Evolutionary conservation across 2,113 vertebrate species (phyloP), one percentile per base, ranked within the genome.

Genomic region (Chionomys nivalis): DNA sequence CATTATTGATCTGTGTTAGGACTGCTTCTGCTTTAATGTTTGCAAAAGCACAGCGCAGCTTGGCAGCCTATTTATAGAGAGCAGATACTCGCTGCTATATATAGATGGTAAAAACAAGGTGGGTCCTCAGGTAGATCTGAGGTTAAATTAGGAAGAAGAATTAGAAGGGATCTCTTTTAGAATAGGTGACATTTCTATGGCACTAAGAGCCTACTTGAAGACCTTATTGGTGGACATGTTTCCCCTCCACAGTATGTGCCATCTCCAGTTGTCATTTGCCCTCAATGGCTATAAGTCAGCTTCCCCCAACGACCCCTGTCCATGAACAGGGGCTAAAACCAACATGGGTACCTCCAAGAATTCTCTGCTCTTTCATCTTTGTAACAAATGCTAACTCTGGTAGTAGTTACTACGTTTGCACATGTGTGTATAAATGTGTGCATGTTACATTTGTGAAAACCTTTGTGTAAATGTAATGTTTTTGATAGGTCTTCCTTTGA

Each of bases 1-100:
- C 82, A 68, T 87, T 97, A 97, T 97, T 95, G 97, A 97, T 98
- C 91, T 89, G 65, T 93, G 90, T 96, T 95, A 96, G 93, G 94
- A 79, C 95, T 92, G 42, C 96, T 97, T 97, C 94, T 89, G 92
- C 93, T 96, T 97, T 91, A 96, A 96, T 97, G 94, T 96, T 95
- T 96, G n/a, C 93, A 96, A 93, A 97, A 97, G 89, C 89, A 95
- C 78, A 94, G 72, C 23, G 63, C 55, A 24, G 77, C 91, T 96
- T 96, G 92, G 78, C 81, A 95, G 87, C 55, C 95, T 97, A 95
- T 96, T 94, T 97, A 90, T 95, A 95, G 91, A 73, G 72, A 83
- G 19, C 86, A 79, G 82, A 93, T 97, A 49, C 83, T 93, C 44
- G 10, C 44, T 85, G 75, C 86, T 90, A 44, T 97, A 86, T 89